Conservation (phyloP, 2,888 invertebrate species). For the Drosophila diplacantha region DNA sequence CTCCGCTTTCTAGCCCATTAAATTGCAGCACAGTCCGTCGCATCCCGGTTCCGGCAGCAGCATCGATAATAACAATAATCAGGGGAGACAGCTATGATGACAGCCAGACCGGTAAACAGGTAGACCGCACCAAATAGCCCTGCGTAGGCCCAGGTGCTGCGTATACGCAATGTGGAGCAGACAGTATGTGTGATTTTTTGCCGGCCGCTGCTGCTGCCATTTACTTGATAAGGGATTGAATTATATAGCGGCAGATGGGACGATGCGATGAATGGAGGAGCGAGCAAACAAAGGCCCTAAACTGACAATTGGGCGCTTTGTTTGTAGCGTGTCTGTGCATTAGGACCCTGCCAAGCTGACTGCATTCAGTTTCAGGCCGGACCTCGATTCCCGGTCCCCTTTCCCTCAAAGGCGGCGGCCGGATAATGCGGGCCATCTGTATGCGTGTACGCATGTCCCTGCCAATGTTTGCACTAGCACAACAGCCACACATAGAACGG, state of each 20-base stretch:
- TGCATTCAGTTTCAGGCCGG: slow-evolving; percentile 56
- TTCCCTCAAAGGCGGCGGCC: slow-evolving; percentile 1
- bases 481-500: slow-evolving; percentile 26
- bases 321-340: slow-evolving; percentile 36
- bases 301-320: slow-evolving; percentile 59
- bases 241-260: slow-evolving; percentile 1
- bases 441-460: slow-evolving; percentile 63
- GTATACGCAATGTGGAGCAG: slow-evolving; percentile 51
- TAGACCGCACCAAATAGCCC: background rate
- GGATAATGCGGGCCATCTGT: slow-evolving; percentile 68
- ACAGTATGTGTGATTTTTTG: slow-evolving; percentile 35
- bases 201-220: slow-evolving; percentile 46
- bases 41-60: slow-evolving; percentile 6
- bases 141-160: slow-evolving; percentile 23
- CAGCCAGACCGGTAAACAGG: slow-evolving; percentile 14
- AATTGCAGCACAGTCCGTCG: slow-evolving; percentile 6
- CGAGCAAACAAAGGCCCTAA: slow-evolving; percentile 54
- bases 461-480: slow-evolving; percentile 49
- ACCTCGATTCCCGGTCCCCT: background rate
- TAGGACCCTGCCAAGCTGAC: slow-evolving; percentile 33
- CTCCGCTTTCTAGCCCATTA: slow-evolving; percentile 24
- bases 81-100: slow-evolving; percentile 14
- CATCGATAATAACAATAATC: slow-evolving; percentile 41
- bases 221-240: slow-evolving; percentile 56
- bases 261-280: slow-evolving; percentile 2